Evolutionary conservation across 2,888 invertebrate genomes (phyloP), one percentile per base, ranked within the genome.

Genomic region (Melanargia galathea): DNA sequence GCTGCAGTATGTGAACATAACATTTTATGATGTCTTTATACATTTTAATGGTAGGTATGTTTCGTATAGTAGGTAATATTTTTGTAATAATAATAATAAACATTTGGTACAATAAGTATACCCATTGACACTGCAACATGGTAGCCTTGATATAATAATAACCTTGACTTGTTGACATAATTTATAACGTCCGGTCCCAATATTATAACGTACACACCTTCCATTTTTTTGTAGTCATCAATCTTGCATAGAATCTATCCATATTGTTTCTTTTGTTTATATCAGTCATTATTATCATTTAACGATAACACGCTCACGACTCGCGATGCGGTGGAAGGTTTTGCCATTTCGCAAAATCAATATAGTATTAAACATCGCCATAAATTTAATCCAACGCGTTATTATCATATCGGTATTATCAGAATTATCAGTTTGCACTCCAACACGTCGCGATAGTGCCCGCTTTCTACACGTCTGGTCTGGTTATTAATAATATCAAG

Each of bases 401-500:
- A 60, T 65, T 69, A 64, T 65, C 65, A 63, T 73, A 71, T 71
- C 73, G 66, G 63, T 55, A 35, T 67, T 73, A 72, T 73, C 71
- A 66, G 64, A 60, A 63, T 62, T 75, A 75, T 73, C 75, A 70
- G 26, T 57, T 33, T 30, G 65, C 64, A 74, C 74, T 76, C 66
- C 63, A 74, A 67, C 67, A 61, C 49, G 71, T 71, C 70, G 63
- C 61, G 77, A 78, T 78, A 77, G 64, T 67, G 72, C 75, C 72
- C 70, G 65, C 70, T 67, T 69, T 69, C 63, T 70, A 64, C 63
- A 30, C 57, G 64, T 64, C 65, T 60, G 40, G 61, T 60, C 57
- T 49, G 45, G 13, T 56, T 59, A 49, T 64, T 65, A 54, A 63
- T 67, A 58, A 67, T 63, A 60, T 56, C 58, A 51, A 18, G 48